These are phyloP conservation scores for Lepus europaeus DNA, from an alignment of 2,113 vertebrate genomes.

Conservation along the genomic window DNA sequence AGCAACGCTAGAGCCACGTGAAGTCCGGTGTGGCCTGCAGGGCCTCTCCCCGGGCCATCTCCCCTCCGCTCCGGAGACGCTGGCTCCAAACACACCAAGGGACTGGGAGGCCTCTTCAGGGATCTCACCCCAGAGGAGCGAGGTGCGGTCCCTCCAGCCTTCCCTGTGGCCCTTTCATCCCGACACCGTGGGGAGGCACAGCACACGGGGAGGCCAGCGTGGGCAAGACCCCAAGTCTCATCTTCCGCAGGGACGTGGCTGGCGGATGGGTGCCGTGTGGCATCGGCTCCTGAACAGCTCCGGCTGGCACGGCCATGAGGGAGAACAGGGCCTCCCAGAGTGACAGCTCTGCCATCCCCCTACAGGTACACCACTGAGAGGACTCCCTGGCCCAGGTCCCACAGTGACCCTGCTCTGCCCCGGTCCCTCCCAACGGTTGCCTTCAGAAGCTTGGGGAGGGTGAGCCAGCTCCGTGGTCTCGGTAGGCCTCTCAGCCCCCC, in stretches of 20 bases:
- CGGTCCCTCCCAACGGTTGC: accelerated
- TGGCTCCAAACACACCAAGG: not conserved
- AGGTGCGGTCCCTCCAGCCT: slow-evolving; percentile 46
- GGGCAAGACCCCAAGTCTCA: slow-evolving; percentile 52
- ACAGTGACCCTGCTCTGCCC: accelerated
- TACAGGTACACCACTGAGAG: not conserved
- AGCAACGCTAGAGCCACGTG: too few species aligned
- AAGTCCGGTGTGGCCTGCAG: not conserved
- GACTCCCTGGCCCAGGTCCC: accelerated
- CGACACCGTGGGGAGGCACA: not conserved
- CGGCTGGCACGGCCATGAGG: not conserved
- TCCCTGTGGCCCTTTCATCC: not conserved
- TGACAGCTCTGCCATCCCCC: not conserved
- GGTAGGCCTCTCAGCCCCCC: accelerated
- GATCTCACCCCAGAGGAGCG: slow-evolving; percentile 2
- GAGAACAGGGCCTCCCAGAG: not conserved
- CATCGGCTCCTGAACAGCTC: slow-evolving; percentile 56
- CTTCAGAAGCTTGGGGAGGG: accelerated
- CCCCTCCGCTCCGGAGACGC: not conserved
- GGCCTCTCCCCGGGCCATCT: slow-evolving; percentile 76
- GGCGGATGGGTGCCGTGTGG: not conserved
- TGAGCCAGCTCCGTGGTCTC: not conserved
- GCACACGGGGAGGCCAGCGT: slow-evolving; percentile 45
- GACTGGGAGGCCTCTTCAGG: slow-evolving; percentile 77
- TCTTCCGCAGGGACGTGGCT: slow-evolving; percentile 68